These are phyloP conservation scores for Tupaia chinensis DNA, from an alignment of 2,113 vertebrate genomes.

Conservation along the genomic window DNA sequence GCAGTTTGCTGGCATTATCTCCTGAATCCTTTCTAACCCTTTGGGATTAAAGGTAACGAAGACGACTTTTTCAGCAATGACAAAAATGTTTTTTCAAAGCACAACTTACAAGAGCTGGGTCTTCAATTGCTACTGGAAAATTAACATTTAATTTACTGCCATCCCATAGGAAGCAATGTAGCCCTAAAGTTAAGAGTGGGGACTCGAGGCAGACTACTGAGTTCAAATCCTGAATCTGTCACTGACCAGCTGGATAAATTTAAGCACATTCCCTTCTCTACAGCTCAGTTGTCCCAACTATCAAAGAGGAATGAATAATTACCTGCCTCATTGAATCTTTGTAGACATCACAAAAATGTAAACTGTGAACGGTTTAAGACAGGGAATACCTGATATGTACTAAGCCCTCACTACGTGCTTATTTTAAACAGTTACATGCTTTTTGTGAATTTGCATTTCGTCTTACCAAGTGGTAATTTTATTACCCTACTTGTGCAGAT, in stretches of 20 bases:
- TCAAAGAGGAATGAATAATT: background rate
- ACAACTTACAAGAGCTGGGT: background rate
- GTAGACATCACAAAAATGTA: background rate
- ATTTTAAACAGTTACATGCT: background rate
- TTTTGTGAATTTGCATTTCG: background rate
- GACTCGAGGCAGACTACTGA: background rate
- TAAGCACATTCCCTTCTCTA: background rate
- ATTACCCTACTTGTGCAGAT: background rate
- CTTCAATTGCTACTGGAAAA: background rate
- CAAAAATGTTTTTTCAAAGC: background rate
- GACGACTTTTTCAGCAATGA: background rate
- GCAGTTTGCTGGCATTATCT: background rate
- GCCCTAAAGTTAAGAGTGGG: background rate
- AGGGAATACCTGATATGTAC: background rate
- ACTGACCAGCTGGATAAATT: background rate
- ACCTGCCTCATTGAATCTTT: background rate
- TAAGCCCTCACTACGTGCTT: background rate
- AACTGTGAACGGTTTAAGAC: background rate
- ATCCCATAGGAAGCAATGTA: background rate
- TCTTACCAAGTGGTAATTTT: background rate
- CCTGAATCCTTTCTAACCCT: background rate
- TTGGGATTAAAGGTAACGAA: background rate
- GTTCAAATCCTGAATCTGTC: background rate
- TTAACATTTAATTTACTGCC: background rate
- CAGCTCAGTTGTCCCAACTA: background rate